A percentile compares a stretch with the other conserved stretches of the same genome.
Conservation (phyloP, 2,888 invertebrate species). For the Crossocerus cetratus region DNA sequence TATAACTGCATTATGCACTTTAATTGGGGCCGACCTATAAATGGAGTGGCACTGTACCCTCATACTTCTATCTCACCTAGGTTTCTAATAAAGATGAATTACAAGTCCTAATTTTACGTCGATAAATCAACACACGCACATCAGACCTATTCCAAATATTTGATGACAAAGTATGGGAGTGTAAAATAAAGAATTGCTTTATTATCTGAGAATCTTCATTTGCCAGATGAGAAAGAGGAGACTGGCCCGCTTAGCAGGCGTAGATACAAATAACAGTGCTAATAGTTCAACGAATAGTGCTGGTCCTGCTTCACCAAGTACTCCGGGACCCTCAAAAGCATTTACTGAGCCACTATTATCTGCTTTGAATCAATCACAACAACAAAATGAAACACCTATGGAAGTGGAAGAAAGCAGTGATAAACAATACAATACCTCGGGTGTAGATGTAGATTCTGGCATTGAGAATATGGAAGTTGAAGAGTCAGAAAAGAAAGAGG, state of each 20-base stretch:
- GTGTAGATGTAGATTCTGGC: constrained; percentile 83
- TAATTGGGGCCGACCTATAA: too few relatives aligned
- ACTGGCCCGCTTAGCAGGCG: constrained; percentile 84
- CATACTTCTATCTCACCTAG: too few relatives aligned
- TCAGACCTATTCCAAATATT: too few relatives aligned
- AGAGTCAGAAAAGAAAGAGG: constrained; percentile 76
- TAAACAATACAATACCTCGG: constrained; percentile 78
- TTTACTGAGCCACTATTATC: constrained; percentile 65
- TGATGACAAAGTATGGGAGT: too few relatives aligned
- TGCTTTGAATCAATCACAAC: constrained; percentile 62
- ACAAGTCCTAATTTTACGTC: too few relatives aligned
- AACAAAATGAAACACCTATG: constrained; percentile 76
- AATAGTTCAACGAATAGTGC: constrained; percentile 65
- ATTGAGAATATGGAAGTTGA: constrained; percentile 87
- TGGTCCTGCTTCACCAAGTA: constrained; percentile 78
- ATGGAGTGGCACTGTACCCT: too few relatives aligned
- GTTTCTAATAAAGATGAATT: too few relatives aligned
- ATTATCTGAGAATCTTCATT: background rate
- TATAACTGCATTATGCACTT: too few relatives aligned
- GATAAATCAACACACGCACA: too few relatives aligned
- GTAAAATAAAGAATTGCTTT: background rate
- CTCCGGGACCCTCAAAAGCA: constrained; percentile 71
- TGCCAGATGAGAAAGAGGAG: constrained; percentile 86
- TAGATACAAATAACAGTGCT: constrained; percentile 79
- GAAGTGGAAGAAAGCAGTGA: constrained; percentile 80